Evolutionary conservation across 2,888 invertebrate species (phyloP).

Genomic region (Amiota mariae): DNA sequence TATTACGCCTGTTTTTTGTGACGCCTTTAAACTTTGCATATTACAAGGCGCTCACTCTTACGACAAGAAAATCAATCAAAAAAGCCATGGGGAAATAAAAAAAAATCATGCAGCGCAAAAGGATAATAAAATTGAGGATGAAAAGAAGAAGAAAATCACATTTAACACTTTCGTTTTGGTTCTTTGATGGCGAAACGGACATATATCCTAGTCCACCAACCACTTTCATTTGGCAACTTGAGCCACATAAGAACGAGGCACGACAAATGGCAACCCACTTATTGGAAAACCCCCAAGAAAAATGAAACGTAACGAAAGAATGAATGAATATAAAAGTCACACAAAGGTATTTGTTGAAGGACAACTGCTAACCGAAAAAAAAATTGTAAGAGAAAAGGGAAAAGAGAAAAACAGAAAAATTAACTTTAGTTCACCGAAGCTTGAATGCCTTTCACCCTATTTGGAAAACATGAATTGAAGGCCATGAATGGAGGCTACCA

Average conservation of each 20-base stretch:
- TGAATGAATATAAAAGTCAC: slow-evolving; percentile 12
- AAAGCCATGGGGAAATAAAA: background rate
- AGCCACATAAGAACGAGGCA: no score
- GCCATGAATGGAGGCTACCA: no score
- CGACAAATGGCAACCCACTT: no score
- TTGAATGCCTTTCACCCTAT: slow-evolving; percentile 30
- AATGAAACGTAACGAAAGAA: slow-evolving; percentile 18
- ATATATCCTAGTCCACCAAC: no score
- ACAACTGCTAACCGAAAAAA: background rate
- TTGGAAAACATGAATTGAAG: no score
- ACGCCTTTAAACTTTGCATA: slow-evolving; percentile 9
- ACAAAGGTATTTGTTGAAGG: slow-evolving; percentile 6
- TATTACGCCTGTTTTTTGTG: no score
- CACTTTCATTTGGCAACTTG: no score
- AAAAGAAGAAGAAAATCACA: slow-evolving; percentile 2
- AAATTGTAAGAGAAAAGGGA: background rate
- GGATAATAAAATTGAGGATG: background rate
- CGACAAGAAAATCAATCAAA: slow-evolving; percentile 21
- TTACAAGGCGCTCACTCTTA: slow-evolving; percentile 12
- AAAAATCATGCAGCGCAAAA: background rate
- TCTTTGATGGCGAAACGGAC: background rate
- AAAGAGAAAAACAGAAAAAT: background rate
- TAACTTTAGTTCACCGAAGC: background rate
- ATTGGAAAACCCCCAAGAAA: background rate
- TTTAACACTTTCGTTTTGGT: slow-evolving; percentile 32